Evolutionary conservation across 2,888 invertebrate genomes (phyloP).

Genomic region (Ormyrus rosae): DNA sequence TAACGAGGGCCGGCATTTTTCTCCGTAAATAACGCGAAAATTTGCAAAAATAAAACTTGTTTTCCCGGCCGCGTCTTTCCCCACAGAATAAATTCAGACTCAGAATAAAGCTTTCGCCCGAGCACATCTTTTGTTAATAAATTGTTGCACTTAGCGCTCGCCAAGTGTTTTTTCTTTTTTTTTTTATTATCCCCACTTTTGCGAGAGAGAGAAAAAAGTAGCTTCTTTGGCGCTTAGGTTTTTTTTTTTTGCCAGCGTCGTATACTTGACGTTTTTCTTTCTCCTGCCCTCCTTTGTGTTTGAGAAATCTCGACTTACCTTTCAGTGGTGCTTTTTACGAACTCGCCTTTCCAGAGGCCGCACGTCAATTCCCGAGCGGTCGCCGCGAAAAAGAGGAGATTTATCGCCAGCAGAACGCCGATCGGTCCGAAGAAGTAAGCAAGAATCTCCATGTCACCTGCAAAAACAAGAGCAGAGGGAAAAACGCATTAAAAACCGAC

Average conservation of each 20-base stretch:
- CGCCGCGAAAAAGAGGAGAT: conserved; percentile 86
- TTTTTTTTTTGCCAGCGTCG: conserved; percentile 16
- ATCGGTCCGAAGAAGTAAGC: conserved; percentile 92
- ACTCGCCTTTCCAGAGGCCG: conserved; percentile 91
- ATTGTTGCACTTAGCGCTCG: conserved; percentile 1
- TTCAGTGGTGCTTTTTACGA: conserved; percentile 90
- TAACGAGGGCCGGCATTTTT: no score
- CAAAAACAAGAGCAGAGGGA: conserved; percentile 47
- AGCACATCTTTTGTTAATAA: not conserved
- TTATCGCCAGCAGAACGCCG: conserved; percentile 86
- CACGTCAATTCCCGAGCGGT: conserved; percentile 91
- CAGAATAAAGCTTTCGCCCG: not conserved
- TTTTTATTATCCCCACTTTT: conserved; percentile 6
- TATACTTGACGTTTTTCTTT: not conserved
- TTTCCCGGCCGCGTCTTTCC: not conserved
- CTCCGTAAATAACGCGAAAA: no score
- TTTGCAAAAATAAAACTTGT: not conserved
- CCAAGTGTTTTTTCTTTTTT: conserved; percentile 1
- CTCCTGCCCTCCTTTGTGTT: conserved; percentile 19
- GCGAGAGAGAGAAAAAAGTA: conserved; percentile 13
- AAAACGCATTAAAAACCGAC: conserved; percentile 14
- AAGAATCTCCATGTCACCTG: conserved; percentile 86
- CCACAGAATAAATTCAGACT: not conserved
- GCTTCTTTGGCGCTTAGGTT: conserved; percentile 41
- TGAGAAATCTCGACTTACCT: conserved; percentile 75